Evolutionary conservation across 2,888 invertebrate species (phyloP), one percentile per base, ranked within the genome.

Genomic region (Pseudococcus viburni): DNA sequence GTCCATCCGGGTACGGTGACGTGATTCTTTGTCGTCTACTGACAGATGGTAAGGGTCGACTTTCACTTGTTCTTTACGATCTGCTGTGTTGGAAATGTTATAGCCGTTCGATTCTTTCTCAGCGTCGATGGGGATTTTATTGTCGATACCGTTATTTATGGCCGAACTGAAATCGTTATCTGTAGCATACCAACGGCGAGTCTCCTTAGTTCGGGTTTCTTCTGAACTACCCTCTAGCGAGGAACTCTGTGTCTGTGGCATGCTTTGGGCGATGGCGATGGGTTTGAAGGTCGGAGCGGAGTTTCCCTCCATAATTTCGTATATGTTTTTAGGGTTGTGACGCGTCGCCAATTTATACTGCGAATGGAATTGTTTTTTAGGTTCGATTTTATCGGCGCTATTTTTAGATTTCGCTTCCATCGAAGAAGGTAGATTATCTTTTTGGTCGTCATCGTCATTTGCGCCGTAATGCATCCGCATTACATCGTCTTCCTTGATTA

Each of bases 381-480:
- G 8, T 19, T 19, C 22, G 5, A 17, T 1, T 46, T 46, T 2
- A 11, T 46, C 7, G 46, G 12, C 22, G 5, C 5, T 12, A 12
- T 46, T 46, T 46, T 46, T 12, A 46, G 12, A 5, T 1, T 46
- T 51, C 51, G 51, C 17, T 51, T 51, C 51, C 0, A 1, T 51
- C 51, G 17, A 15, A 12, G 51, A 51, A 51, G 51, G 17, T 51
- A 33, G 26, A 33, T 12, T 5, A 1, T 7, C 51, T 5, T 51
- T 12, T 51, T 51, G 51, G 4, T 77, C 15, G 77, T 33, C 26
- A 3, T 51, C 59, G 33, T 48, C 26, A 5, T 11, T 9, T 8
- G 86, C 46, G 5, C 73, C 68, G 48, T 86, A 86, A 22, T 86
- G 86, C 86, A 86, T 86, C 86, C 86, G 46, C 86, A 86, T 86